Evolutionary conservation across 2,113 vertebrate genomes (phyloP), one percentile per base, ranked within the genome.

Genomic region (Aphyosemion australe): DNA sequence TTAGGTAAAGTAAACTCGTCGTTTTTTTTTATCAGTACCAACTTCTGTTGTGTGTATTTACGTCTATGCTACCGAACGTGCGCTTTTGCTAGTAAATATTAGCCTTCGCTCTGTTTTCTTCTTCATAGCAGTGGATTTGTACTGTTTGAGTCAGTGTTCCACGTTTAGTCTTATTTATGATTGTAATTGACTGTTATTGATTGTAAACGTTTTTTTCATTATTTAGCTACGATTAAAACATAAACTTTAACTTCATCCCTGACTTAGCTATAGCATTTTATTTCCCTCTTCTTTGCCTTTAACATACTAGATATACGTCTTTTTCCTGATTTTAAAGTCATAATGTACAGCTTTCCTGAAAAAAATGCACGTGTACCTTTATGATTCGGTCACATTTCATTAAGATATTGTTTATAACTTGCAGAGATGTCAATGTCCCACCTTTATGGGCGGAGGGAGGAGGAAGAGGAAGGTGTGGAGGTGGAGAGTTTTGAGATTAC

Each of bases 401-500:
- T 53, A 32, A 2, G 2, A 20, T 1, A 67, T 53, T 41, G 4
- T 56, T 60, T 48, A 3, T 21, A n/a, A n/a, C 43, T 2, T 62
- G 1, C 56, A 86, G 77, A 49, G 26, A 99, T 99, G 97, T 99
- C 96, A 0, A 94, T 98, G 93, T 96, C 96, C 54, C 96, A 98
- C 76, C 65, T 99, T 43, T 99, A 98, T 78, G 95, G 96, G 57
- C 93, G 93, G 10, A 92, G 95, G 71, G 92, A 92, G 4, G 92
- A 92, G 4, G 94, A 94, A 6, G 94, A 95, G 7, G 95, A 95
- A 56, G 94, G 94, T 13, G 97, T 98, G 8, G 96, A 99, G 79
- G 87, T 98, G 52, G 97, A 99, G 85, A 95, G 80, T 63, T 99
- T 99, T 65, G 97, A 99, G 90, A 93, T 99, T 86, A 95, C 96